Conservation (phyloP, 2,113 vertebrate genomes). For the Albula goreensis region DNA sequence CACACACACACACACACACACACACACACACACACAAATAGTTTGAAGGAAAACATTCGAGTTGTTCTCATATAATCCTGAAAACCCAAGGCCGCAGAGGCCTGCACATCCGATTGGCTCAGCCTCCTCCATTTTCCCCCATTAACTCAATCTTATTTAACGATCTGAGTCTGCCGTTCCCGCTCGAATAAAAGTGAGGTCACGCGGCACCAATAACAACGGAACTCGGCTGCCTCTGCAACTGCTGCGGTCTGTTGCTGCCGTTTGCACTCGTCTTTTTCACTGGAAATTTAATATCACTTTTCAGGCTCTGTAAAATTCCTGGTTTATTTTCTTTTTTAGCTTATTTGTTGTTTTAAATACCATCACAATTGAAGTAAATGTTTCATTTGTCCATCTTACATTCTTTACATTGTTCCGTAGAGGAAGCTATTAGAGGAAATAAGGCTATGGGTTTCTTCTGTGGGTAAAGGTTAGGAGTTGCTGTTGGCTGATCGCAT, state of each 20-base stretch:
- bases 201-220: constrained; percentile 12
- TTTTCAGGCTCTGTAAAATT: constrained; percentile 31
- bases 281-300: constrained; percentile 26
- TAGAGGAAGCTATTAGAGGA: constrained; percentile 9
- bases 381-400: constrained; percentile 26
- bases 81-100: constrained; percentile 13
- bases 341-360: background rate
- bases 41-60: background rate
- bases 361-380: constrained; percentile 21
- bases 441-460: background rate
- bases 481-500: background rate
- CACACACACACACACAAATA: constrained; percentile 3
- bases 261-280: constrained; percentile 30
- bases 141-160: constrained; percentile 7
- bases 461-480: background rate
- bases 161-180: background rate
- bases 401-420: constrained; percentile 15
- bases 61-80: background rate
- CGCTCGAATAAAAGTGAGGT: constrained; percentile 11
- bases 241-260: constrained; percentile 8
- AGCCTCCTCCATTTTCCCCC: background rate
- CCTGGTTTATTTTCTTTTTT: constrained; percentile 17
- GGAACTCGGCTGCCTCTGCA: constrained; percentile 26
- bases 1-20: constrained; percentile 2
- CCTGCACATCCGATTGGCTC: background rate